A percentile compares a stretch with the other conserved stretches of the same genome.
Evolutionary conservation across 1,140 invertebrate genomes (phyloP).

Genomic region (Solenopsis fugax): DNA sequence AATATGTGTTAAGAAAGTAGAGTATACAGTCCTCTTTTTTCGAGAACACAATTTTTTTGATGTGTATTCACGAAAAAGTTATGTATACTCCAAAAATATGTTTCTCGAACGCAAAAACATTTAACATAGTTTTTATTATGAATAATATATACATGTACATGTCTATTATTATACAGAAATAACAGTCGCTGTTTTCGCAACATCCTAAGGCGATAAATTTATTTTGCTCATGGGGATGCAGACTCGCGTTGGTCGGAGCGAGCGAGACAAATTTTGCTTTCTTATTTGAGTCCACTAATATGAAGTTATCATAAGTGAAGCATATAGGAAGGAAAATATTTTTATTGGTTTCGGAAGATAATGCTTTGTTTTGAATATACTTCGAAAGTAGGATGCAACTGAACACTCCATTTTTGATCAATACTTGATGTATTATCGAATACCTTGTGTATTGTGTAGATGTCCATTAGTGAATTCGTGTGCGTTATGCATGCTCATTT

Average conservation of each 20-base stretch:
- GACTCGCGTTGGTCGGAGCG: no score
- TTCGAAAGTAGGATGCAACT: not conserved
- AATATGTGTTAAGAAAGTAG: no score
- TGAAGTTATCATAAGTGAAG: not conserved
- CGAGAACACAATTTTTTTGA: no score
- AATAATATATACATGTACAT: conserved; percentile 25
- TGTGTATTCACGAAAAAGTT: not conserved
- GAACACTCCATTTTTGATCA: not conserved
- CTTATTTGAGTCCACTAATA: not conserved
- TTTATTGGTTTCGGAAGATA: conserved; percentile 10
- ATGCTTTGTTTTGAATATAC: not conserved
- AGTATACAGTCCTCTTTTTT: no score
- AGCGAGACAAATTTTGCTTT: not conserved
- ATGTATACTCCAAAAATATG: not conserved
- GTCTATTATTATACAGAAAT: not conserved
- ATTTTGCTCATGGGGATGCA: not conserved
- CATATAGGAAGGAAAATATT: conserved; percentile 28
- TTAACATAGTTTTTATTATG: not conserved
- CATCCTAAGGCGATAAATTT: not conserved
- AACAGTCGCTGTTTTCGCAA: conserved; percentile 8
- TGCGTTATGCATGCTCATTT: conserved; percentile 12
- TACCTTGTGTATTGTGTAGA: conserved; percentile 27
- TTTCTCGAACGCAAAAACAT: not conserved
- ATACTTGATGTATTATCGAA: conserved; percentile 23
- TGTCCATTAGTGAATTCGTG: conserved; percentile 2